Evolutionary conservation across 2,888 invertebrate species (phyloP).

Genomic region (Hoplodrina blanda): DNA sequence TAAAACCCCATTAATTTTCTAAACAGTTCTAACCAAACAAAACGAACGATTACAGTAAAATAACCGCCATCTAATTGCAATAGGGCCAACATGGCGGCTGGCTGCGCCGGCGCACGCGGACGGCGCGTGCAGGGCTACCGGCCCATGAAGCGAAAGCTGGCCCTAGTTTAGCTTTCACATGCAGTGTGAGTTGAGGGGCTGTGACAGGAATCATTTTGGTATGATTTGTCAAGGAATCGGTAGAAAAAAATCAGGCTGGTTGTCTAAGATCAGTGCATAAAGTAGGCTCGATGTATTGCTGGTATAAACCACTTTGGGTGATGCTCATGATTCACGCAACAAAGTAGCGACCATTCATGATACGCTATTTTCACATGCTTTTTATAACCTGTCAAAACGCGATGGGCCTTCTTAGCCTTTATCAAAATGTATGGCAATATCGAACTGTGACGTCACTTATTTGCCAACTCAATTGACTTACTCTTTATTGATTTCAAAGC

Average conservation of each 20-base stretch:
- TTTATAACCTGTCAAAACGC: too few relatives aligned
- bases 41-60: conserved; percentile 30
- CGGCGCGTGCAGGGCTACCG: conserved; percentile 65
- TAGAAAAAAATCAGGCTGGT: neutral
- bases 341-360: too few relatives aligned
- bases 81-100: conserved; percentile 60
- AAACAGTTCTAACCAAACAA: conserved; percentile 20
- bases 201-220: conserved; percentile 49
- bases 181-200: conserved; percentile 34
- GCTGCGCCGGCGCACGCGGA: conserved; percentile 50
- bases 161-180: conserved; percentile 71
- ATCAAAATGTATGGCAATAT: too few relatives aligned
- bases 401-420: too few relatives aligned
- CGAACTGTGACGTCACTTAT: too few relatives aligned
- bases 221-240: conserved; percentile 20
- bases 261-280: neutral
- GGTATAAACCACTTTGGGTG: too few relatives aligned
- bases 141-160: conserved; percentile 71
- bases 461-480: too few relatives aligned
- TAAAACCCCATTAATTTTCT: neutral
- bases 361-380: too few relatives aligned
- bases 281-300: too few relatives aligned
- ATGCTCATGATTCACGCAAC: too few relatives aligned
- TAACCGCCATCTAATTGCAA: conserved; percentile 53
- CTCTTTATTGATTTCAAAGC: too few relatives aligned